Evolutionary conservation across 2,797 vertebrate genomes (phyloP).

Genomic region (Danio albolineatus): DNA sequence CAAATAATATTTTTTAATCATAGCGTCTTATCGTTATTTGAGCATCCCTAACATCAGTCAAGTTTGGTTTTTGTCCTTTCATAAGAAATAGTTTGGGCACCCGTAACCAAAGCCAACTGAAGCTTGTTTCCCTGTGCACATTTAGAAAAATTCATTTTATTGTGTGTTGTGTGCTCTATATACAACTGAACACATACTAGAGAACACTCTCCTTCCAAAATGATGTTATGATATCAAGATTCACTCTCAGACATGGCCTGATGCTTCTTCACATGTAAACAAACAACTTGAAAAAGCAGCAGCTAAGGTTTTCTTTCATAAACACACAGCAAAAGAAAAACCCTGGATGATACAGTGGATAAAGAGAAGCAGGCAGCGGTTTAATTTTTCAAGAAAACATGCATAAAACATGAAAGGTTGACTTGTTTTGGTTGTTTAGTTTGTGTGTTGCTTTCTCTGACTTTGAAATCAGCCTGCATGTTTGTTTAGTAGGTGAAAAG

Average conservation of each 20-base stretch:
- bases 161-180: neutral
- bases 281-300: conserved; percentile 11
- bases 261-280: neutral
- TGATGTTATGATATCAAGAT: neutral
- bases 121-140: neutral
- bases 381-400: neutral
- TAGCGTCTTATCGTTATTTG: no score
- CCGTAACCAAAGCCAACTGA: neutral
- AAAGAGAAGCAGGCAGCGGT: neutral
- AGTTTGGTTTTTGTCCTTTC: no score
- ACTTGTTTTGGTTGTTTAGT: neutral
- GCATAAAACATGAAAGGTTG: neutral
- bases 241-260: neutral
- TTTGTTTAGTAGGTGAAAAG: neutral
- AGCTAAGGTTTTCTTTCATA: neutral
- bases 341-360: neutral
- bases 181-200: neutral
- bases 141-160: neutral
- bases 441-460: neutral
- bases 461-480: neutral
- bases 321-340: neutral
- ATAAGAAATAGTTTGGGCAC: no score
- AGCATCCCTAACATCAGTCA: no score
- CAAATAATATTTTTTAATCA: no score
- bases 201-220: neutral